Conservation (phyloP, 2,113 vertebrate species). For the Columbina picui region DNA sequence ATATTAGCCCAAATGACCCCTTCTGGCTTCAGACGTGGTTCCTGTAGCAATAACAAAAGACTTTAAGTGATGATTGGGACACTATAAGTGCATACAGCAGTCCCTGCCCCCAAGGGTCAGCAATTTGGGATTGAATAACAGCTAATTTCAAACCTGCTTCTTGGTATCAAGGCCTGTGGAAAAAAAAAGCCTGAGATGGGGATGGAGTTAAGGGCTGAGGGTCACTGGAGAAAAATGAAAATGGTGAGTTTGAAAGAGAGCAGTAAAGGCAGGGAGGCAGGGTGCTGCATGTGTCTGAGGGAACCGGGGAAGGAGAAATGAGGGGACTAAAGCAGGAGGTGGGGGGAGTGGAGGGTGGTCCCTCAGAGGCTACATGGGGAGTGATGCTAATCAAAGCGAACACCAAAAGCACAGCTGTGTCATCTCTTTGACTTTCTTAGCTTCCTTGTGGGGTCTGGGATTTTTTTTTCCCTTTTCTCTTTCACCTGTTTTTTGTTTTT, state of each 20-base stretch:
- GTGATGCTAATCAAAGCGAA: background rate
- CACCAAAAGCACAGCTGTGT: background rate
- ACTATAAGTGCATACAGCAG: background rate
- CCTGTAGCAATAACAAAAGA: constrained; percentile 24
- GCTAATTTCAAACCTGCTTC: background rate
- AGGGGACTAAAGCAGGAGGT: rapidly evolving
- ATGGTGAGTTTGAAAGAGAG: background rate
- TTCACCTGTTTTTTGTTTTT: constrained; percentile 45
- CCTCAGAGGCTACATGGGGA: background rate
- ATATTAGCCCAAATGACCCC: constrained; percentile 10
- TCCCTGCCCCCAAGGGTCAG: constrained; percentile 1
- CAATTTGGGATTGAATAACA: background rate
- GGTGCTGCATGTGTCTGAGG: background rate
- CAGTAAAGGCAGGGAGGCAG: background rate
- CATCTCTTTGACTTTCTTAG: background rate
- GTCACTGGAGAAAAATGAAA: background rate
- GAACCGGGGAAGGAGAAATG: background rate
- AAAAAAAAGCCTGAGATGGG: background rate
- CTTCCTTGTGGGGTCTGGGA: background rate
- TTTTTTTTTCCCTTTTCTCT: background rate
- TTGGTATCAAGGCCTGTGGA: background rate
- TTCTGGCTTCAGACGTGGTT: background rate
- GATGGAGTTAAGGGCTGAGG: background rate
- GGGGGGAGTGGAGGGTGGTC: background rate
- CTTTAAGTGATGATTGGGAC: background rate